A percentile compares a stretch with the other conserved stretches of the same genome.
phyloP scores from a whole-genome alignment of 2,888 invertebrate genomes.

The Stenurella melanura region DNA sequence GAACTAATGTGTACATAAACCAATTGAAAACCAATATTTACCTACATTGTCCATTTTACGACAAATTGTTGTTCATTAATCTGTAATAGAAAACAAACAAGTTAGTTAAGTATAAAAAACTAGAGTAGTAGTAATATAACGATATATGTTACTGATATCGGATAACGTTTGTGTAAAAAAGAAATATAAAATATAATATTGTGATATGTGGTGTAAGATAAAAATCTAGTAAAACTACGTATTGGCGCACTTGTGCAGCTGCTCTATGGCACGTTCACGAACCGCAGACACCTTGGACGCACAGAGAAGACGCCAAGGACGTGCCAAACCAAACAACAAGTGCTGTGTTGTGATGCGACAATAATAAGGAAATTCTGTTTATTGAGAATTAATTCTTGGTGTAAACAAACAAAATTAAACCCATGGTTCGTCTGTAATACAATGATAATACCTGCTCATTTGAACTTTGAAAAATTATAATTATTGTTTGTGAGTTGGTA shows the following conservation, averaged over 20 bases:
- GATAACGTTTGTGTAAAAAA: background rate
- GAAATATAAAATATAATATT: conserved; percentile 3
- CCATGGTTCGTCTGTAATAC: no score
- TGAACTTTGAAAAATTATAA: no score
- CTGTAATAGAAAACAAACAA: background rate
- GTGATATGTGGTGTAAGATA: conserved; percentile 6
- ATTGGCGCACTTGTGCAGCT: background rate
- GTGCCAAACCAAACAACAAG: conserved; percentile 3
- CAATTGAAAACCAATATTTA: background rate
- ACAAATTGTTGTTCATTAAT: background rate
- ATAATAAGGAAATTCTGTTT: background rate
- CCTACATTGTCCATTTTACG: background rate
- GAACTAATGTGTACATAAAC: no score
- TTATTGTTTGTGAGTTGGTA: no score
- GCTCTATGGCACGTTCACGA: conserved; percentile 13
- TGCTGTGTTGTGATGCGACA: background rate
- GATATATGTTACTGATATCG: background rate
- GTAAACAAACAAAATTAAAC: background rate
- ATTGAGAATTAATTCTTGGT: background rate
- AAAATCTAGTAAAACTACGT: background rate
- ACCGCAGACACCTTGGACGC: conserved; percentile 3
- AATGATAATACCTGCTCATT: no score
- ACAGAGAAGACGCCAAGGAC: background rate
- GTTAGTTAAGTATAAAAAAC: background rate
- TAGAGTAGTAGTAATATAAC: conserved; percentile 1